These are phyloP conservation scores for Octodonta nipae DNA, from an alignment of 2,888 invertebrate genomes.

Conservation along the genomic window DNA sequence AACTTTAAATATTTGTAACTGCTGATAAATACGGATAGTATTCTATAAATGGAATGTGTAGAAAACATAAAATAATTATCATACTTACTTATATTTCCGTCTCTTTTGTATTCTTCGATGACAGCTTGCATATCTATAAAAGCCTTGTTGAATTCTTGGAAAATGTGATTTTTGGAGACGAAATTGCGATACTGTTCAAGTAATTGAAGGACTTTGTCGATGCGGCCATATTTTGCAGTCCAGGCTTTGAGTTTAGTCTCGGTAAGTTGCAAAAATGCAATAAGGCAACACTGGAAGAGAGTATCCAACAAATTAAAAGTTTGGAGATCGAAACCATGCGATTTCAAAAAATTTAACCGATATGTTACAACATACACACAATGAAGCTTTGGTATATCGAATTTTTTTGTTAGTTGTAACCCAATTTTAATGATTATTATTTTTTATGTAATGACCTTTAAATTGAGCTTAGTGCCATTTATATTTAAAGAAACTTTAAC, in stretches of 20 bases:
- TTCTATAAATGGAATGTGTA: too few relatives aligned
- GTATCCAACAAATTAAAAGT: slow-evolving; percentile 7
- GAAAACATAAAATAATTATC: neutral
- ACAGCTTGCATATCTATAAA: slow-evolving; percentile 85
- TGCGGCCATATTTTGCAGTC: slow-evolving; percentile 77
- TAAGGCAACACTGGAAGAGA: slow-evolving; percentile 59
- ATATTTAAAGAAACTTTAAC: too few relatives aligned
- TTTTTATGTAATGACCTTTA: too few relatives aligned
- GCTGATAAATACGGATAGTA: too few relatives aligned
- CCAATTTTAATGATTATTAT: too few relatives aligned
- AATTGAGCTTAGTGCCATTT: too few relatives aligned
- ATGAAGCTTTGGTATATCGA: too few relatives aligned
- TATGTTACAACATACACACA: too few relatives aligned
- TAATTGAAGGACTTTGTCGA: slow-evolving; percentile 69
- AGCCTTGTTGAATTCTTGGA: slow-evolving; percentile 87
- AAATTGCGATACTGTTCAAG: slow-evolving; percentile 83
- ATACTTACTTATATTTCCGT: slow-evolving; percentile 65
- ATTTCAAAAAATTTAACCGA: too few relatives aligned
- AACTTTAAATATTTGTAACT: too few relatives aligned
- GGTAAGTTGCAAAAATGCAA: slow-evolving; percentile 80
- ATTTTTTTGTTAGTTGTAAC: too few relatives aligned
- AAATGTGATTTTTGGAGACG: slow-evolving; percentile 82
- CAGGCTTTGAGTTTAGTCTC: slow-evolving; percentile 80
- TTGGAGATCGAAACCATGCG: too few relatives aligned
- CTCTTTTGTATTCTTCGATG: slow-evolving; percentile 76